These are phyloP conservation scores for Drosophila anomalata DNA, from an alignment of 2,888 invertebrate genomes.

Conservation along the genomic window DNA sequence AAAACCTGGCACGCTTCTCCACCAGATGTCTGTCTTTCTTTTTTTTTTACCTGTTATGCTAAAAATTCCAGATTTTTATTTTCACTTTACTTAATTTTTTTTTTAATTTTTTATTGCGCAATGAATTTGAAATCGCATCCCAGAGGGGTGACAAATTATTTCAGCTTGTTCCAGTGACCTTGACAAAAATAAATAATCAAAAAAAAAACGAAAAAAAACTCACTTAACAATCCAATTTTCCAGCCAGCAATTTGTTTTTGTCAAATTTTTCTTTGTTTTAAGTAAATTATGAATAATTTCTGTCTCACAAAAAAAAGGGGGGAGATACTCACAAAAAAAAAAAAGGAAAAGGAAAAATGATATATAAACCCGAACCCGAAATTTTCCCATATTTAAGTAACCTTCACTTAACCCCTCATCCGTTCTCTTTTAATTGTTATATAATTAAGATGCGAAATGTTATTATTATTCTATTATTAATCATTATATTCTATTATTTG, in stretches of 20 bases:
- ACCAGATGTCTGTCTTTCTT: slow-evolving; percentile 1
- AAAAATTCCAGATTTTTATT: slow-evolving; percentile 21
- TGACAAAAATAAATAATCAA: slow-evolving; percentile 24
- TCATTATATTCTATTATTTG: slow-evolving; percentile 52
- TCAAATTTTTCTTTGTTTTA: slow-evolving; percentile 69
- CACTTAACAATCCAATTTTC: slow-evolving; percentile 47
- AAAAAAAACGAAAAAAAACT: no score
- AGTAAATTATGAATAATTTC: slow-evolving; percentile 64
- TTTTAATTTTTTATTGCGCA: slow-evolving; percentile 51
- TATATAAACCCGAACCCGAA: slow-evolving; percentile 30
- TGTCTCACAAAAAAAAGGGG: slow-evolving; percentile 9
- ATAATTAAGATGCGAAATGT: slow-evolving; percentile 76
- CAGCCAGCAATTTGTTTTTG: slow-evolving; percentile 59
- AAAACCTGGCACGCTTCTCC: slow-evolving; percentile 13
- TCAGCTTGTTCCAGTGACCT: slow-evolving; percentile 55
- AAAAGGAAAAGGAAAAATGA: slow-evolving; percentile 1
- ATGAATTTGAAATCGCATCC: slow-evolving; percentile 21
- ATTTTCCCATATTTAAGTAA: slow-evolving; percentile 68
- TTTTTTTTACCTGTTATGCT: slow-evolving; percentile 31
- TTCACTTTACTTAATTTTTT: slow-evolving; percentile 4
- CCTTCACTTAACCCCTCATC: slow-evolving; percentile 45
- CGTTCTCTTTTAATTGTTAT: slow-evolving; percentile 67
- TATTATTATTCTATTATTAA: slow-evolving; percentile 38
- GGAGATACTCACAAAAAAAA: background rate
- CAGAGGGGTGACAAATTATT: slow-evolving; percentile 68